Evolutionary conservation across 2,797 vertebrate species (phyloP).

Genomic region (Acanthiza pusilla): DNA sequence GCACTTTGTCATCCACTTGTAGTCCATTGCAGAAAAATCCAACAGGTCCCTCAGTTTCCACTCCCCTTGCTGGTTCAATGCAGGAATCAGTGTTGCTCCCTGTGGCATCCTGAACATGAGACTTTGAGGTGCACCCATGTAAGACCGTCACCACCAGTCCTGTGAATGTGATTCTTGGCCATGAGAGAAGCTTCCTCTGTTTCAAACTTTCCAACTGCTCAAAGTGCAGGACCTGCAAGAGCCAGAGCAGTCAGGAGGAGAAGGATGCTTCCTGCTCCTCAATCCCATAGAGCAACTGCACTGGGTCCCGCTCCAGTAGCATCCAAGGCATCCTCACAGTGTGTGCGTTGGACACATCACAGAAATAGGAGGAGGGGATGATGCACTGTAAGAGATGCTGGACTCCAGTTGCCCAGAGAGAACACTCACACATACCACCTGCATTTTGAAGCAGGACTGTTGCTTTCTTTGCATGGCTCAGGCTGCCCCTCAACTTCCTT

Average conservation of each 20-base stretch:
- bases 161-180: not conserved
- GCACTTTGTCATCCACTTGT: not conserved
- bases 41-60: not conserved
- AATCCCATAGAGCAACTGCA: not conserved
- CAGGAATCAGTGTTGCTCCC: not conserved
- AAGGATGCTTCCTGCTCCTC: not conserved
- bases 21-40: not conserved
- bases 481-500: not conserved
- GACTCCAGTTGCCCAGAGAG: not conserved
- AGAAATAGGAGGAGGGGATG: not conserved
- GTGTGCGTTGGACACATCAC: accelerated
- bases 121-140: not conserved
- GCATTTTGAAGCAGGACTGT: not conserved
- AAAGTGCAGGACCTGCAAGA: accelerated
- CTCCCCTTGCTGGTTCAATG: not conserved
- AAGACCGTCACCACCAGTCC: accelerated
- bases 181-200: not conserved
- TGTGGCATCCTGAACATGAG: not conserved
- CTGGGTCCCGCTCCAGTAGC: not conserved
- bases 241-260: not conserved
- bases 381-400: not conserved
- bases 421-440: not conserved
- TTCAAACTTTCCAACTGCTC: not conserved
- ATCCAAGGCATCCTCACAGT: not conserved
- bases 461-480: not conserved